These are phyloP conservation scores for Serranus cabrilla DNA, from an alignment of 2,797 vertebrate genomes.

Conservation along the genomic window DNA sequence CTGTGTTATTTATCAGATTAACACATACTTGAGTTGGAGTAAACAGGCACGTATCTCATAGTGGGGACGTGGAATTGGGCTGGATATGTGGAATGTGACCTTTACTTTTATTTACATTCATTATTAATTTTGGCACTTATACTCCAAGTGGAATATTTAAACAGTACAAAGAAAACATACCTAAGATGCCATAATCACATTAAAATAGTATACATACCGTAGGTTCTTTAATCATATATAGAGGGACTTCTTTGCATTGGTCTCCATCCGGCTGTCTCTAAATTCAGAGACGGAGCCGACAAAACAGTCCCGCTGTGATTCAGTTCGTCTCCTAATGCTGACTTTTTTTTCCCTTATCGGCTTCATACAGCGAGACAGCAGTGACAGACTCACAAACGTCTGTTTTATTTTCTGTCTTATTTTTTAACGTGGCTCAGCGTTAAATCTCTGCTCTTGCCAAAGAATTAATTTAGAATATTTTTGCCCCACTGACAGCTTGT, in stretches of 20 bases:
- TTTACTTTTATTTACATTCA: constrained; percentile 13
- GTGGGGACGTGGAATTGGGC: constrained; percentile 14
- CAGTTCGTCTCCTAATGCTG: constrained; percentile 34
- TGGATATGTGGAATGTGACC: constrained; percentile 24
- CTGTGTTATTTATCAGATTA: constrained; percentile 70
- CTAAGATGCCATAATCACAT: neutral
- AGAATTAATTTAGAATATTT: constrained; percentile 20
- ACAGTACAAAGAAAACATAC: neutral
- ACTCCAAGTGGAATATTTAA: neutral
- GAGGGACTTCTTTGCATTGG: constrained; percentile 11
- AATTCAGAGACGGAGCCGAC: constrained; percentile 24
- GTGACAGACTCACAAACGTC: constrained; percentile 35
- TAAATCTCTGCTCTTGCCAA: constrained; percentile 38
- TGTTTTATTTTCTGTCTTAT: constrained; percentile 41
- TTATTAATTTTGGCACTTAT: constrained; percentile 1
- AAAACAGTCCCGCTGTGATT: constrained; percentile 44
- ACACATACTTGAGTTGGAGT: constrained; percentile 51
- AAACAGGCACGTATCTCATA: constrained; percentile 57
- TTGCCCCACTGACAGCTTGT: constrained; percentile 35
- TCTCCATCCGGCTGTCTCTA: constrained; percentile 2
- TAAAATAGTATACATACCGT: neutral
- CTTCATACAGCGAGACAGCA: constrained; percentile 31
- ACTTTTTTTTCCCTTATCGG: constrained; percentile 37
- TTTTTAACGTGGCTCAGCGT: constrained; percentile 44
- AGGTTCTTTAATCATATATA: neutral